Base-by-base conservation (phyloP, 2,888 invertebrate genomes). In the Stenichneumon culpator region DNA sequence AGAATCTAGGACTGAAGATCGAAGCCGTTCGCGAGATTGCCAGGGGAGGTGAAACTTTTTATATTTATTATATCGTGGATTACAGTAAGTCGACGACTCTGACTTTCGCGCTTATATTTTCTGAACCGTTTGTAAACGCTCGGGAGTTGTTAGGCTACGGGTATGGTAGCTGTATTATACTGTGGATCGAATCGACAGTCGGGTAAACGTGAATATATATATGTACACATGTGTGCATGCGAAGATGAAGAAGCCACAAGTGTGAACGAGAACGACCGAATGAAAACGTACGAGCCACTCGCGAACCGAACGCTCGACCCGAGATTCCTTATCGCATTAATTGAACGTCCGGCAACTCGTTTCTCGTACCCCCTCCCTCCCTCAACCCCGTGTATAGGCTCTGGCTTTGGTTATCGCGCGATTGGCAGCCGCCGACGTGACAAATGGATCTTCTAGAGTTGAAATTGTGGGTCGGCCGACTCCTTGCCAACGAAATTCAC, bases 291-390 rank as follows among this genome's bases (percentile, higher is more conserved):
- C 70, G 78, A 83, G 77, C 44, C 69, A 78, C 74, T 79, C 79
- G 83, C 79, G 79, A 86, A 86, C 80, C 72, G 67, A 86, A 86
- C 72, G 83, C 79, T 81, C 79, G 79, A 84, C 84, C 86, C 79
- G 82, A 83, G 84, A 86, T 84, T 87, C 82, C 82, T 87, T 87
- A 87, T 86, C 87, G 78, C 85, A 86, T 86, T 84, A 86, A 87
- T 86, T 84, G 84, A 87, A 86, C 87, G 79, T 82, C 86, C 79
- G 77, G 81, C 84, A 87, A 87, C 87, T 81, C 83, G 87, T 87
- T 87, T 79, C 87, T 77, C 81, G 44, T 39, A 36, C 72, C 74
- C 39, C 39, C 47, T 36, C 14, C 32, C 39, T 2, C 47, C 47
- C 16, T 65, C 60, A 60, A 60, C 44, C 25, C 39, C 57, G 67